phyloP scores from a whole-genome alignment of 1,140 invertebrate species.

The Lasioglossum albipes region DNA sequence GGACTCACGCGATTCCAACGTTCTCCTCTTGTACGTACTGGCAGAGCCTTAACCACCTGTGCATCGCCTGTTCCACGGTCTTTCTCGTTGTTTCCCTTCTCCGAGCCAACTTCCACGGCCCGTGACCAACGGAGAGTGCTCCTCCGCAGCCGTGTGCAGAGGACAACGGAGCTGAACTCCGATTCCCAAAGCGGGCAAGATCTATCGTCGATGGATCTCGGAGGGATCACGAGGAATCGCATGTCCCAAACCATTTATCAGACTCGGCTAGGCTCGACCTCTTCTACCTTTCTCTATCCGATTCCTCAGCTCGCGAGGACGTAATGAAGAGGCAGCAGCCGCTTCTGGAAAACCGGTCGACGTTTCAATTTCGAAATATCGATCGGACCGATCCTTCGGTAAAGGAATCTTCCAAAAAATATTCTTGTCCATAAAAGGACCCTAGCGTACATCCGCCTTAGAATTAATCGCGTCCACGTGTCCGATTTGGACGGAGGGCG shows the following conservation, averaged over 20 bases:
- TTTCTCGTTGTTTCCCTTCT: slow-evolving; percentile 33
- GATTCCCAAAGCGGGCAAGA: slow-evolving; percentile 61
- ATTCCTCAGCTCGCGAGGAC: slow-evolving; percentile 2
- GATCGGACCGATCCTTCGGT: too few relatives aligned
- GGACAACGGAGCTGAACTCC: slow-evolving; percentile 11
- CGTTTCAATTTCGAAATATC: slow-evolving; percentile 58
- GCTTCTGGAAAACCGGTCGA: slow-evolving; percentile 56
- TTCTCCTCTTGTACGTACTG: slow-evolving; percentile 57
- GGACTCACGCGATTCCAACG: slow-evolving; percentile 68
- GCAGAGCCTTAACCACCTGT: slow-evolving; percentile 66
- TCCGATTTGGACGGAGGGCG: too few relatives aligned
- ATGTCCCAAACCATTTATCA: too few relatives aligned
- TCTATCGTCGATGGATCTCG: slow-evolving; percentile 58
- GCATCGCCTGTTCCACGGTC: slow-evolving; percentile 49
- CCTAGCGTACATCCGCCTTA: too few relatives aligned
- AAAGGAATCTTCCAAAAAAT: too few relatives aligned
- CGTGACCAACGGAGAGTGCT: neutral
- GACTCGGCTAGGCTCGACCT: too few relatives aligned
- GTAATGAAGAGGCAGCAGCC: slow-evolving; percentile 55
- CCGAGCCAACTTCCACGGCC: too few relatives aligned
- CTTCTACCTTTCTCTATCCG: too few relatives aligned
- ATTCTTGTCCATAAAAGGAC: too few relatives aligned
- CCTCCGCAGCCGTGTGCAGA: neutral
- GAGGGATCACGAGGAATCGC: slow-evolving; percentile 64
- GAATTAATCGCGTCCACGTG: too few relatives aligned